Conservation (phyloP, 2,113 vertebrate genomes). For the Alouatta palliata region DNA sequence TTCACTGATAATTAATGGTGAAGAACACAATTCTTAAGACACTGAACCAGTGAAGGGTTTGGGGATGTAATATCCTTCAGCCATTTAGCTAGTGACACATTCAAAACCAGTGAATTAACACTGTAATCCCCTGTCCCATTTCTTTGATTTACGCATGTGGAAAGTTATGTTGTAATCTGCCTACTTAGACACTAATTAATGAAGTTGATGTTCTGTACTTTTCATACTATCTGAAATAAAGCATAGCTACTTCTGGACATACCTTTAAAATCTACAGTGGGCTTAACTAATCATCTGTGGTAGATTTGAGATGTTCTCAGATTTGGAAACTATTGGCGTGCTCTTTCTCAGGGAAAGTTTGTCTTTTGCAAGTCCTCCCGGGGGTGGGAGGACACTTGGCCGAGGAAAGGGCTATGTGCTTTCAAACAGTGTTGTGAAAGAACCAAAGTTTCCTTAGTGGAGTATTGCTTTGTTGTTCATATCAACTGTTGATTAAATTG, state of each 20-base stretch:
- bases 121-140: constrained; percentile 56
- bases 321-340: background rate
- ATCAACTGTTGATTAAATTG: background rate
- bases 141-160: background rate
- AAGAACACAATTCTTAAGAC: constrained; percentile 65
- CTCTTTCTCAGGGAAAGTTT: background rate
- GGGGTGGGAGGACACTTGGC: background rate
- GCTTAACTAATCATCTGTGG: background rate
- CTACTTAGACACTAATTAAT: constrained; percentile 66
- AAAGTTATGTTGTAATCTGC: constrained; percentile 66
- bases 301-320: background rate
- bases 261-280: background rate
- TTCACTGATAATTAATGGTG: constrained; percentile 57
- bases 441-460: background rate
- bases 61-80: constrained; percentile 50
- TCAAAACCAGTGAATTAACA: constrained; percentile 72
- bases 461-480: background rate
- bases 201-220: constrained; percentile 60
- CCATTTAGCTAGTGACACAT: constrained; percentile 80
- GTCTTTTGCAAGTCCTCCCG: background rate
- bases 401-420: background rate
- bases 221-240: constrained; percentile 31
- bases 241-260: background rate
- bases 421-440: background rate
- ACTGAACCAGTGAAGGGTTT: constrained; percentile 51